Evolutionary conservation across 2,888 invertebrate genomes (phyloP).

Genomic region (Lasioglossum figueresi): DNA sequence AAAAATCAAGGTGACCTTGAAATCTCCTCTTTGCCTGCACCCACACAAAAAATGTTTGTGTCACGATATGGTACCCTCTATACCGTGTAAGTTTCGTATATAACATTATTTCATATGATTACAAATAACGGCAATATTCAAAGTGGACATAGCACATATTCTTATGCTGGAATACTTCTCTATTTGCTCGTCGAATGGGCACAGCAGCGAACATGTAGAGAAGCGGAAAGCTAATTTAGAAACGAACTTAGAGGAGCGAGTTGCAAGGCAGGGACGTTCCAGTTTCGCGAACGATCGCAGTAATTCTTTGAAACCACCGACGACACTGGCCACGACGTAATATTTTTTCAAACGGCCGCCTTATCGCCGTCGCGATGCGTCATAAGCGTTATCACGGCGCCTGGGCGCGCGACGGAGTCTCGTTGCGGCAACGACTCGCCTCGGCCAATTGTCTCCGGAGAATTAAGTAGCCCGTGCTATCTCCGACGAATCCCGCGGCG

Average conservation of each 20-base stretch:
- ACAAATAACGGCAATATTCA: no score
- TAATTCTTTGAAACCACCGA: constrained; percentile 33
- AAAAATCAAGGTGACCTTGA: no score
- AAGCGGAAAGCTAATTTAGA: neutral
- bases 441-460: constrained; percentile 41
- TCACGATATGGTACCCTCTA: no score
- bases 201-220: neutral
- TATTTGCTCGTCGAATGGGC: neutral
- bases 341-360: constrained; percentile 54
- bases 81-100: no score
- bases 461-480: constrained; percentile 48
- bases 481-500: neutral
- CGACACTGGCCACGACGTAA: constrained; percentile 32
- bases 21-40: no score
- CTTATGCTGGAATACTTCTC: neutral
- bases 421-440: constrained; percentile 31
- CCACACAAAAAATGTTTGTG: no score
- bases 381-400: constrained; percentile 59
- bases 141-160: no score
- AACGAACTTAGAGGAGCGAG: neutral
- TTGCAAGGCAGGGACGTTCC: neutral
- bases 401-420: constrained; percentile 20
- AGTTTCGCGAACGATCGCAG: constrained; percentile 6
- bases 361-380: constrained; percentile 60
- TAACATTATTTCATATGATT: no score